Evolutionary conservation across 2,113 vertebrate species (phyloP).

Genomic region (Pygoscelis adeliae): DNA sequence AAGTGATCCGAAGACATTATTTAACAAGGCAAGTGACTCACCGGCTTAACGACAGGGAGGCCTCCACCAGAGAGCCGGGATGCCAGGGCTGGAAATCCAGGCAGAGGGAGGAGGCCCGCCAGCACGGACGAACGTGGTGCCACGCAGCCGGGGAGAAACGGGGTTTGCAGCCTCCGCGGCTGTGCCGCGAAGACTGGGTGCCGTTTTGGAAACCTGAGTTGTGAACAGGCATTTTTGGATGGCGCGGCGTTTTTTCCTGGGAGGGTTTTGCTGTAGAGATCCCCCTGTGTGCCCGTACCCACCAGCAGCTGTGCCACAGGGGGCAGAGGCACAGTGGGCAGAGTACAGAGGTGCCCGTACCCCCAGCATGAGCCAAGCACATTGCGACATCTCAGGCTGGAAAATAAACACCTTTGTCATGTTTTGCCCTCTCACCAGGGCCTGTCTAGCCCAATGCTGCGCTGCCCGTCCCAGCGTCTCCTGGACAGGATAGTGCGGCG

Average conservation of each 20-base stretch:
- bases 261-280: neutral
- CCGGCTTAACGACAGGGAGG: neutral
- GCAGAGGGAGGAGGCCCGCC: rapidly evolving
- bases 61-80: neutral
- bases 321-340: rapidly evolving
- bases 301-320: rapidly evolving
- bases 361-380: rapidly evolving
- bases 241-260: rapidly evolving
- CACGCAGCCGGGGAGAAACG: rapidly evolving
- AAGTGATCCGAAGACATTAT: neutral
- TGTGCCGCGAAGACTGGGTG: rapidly evolving
- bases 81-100: neutral
- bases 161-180: neutral
- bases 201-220: neutral
- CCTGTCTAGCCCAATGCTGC: constrained; percentile 78
- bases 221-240: neutral
- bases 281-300: rapidly evolving
- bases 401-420: neutral
- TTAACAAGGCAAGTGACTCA: constrained; percentile 32
- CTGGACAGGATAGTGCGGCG: constrained; percentile 83
- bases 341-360: neutral
- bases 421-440: constrained; percentile 58
- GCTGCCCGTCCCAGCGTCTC: constrained; percentile 83
- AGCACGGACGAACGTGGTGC: rapidly evolving
- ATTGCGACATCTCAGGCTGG: rapidly evolving